Percentiles rank a stretch among this genome's conserved stretches.
phyloP scores from a whole-genome alignment of 2,888 invertebrate species.

The Nyleta sp. region DNA sequence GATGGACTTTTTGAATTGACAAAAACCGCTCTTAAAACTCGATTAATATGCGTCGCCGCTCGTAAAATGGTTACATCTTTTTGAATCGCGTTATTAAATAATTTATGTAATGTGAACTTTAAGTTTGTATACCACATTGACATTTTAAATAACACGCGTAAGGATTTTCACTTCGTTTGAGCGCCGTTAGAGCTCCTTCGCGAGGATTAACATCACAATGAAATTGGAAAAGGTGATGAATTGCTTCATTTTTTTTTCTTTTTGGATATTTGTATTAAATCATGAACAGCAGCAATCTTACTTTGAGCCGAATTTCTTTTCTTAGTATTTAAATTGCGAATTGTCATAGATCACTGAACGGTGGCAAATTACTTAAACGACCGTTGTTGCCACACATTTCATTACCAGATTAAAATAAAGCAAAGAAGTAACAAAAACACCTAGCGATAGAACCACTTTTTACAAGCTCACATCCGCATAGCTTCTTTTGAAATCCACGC shows the following conservation, averaged over 20 bases:
- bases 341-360: no score
- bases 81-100: constrained; percentile 27
- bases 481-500: constrained; percentile 11
- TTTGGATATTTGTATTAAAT: no score
- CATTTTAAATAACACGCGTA: constrained; percentile 33
- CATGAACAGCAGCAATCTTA: no score
- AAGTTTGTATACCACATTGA: constrained; percentile 17
- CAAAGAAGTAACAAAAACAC: not conserved
- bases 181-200: not conserved
- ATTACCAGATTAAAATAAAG: not conserved
- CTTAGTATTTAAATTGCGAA: no score
- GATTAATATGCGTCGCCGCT: constrained; percentile 7
- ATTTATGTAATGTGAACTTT: constrained; percentile 59
- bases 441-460: constrained; percentile 2
- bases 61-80: constrained; percentile 2
- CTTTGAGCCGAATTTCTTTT: no score
- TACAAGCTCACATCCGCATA: constrained; percentile 1
- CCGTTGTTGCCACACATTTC: not conserved
- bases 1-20: constrained; percentile 8
- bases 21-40: constrained; percentile 5
- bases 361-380: not conserved
- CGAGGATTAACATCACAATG: constrained; percentile 7
- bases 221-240: constrained; percentile 3
- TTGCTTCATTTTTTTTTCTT: no score
- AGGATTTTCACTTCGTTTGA: constrained; percentile 19